Conservation (phyloP, 2,113 vertebrate species). For the Petromus typicus region DNA sequence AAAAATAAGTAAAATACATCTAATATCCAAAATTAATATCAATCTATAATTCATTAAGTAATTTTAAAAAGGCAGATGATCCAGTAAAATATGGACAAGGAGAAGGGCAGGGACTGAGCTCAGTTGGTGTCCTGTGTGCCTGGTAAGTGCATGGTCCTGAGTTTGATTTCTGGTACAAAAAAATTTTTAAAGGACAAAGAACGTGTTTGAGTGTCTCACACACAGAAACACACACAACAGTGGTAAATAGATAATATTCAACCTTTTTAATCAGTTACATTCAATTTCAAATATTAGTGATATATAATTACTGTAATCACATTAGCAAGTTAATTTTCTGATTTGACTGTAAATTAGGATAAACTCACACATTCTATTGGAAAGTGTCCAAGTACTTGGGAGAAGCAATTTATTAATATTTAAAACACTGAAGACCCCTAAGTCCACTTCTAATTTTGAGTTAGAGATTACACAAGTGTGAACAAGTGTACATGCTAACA, state of each 20-base stretch:
- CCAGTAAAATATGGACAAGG: neutral
- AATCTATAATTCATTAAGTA: neutral
- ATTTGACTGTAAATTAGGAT: too few relatives aligned
- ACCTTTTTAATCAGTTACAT: neutral
- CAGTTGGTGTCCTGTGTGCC: too few relatives aligned
- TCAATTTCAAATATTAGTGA: neutral
- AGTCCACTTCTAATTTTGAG: neutral
- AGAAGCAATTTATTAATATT: neutral
- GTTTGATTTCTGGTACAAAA: too few relatives aligned
- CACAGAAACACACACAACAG: neutral
- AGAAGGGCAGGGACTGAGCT: too few relatives aligned
- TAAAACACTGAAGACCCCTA: neutral
- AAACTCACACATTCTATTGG: neutral
- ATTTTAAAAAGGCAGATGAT: neutral
- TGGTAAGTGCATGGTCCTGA: too few relatives aligned
- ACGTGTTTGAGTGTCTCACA: too few relatives aligned
- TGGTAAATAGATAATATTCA: neutral
- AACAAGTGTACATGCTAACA: neutral
- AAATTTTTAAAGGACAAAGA: too few relatives aligned
- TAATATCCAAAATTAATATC: neutral
- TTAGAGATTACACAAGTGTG: neutral
- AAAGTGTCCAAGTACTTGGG: neutral
- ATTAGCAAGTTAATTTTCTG: neutral
- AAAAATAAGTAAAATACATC: neutral
- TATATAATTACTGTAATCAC: neutral